A percentile compares a stretch with the other conserved stretches of the same genome.
Evolutionary conservation across 2,113 vertebrate species (phyloP).

Genomic region (Poeciliopsis occidentalis): DNA sequence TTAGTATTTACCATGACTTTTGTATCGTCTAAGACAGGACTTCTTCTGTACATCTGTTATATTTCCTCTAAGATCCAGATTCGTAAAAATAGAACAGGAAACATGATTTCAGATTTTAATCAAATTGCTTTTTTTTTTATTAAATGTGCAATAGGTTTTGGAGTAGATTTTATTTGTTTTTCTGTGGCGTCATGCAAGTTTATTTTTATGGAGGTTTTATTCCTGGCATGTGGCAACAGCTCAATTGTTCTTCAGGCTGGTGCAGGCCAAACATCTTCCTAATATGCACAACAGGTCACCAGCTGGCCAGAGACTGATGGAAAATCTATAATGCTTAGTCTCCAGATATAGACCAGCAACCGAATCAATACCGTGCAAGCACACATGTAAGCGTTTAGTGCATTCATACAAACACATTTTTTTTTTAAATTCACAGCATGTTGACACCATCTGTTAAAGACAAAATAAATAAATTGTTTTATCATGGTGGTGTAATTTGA

Average conservation of each 20-base stretch:
- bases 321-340: constrained; percentile 5
- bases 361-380: neutral
- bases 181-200: neutral
- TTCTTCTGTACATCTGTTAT: too few relatives aligned
- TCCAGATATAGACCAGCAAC: neutral
- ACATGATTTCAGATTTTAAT: too few relatives aligned
- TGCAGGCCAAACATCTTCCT: neutral
- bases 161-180: neutral
- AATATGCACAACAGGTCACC: neutral
- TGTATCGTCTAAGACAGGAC: too few relatives aligned
- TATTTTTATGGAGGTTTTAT: neutral
- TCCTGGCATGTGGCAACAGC: neutral
- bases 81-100: too few relatives aligned
- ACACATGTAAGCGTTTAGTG: neutral
- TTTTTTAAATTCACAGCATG: neutral
- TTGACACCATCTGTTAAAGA: neutral
- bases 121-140: too few relatives aligned
- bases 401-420: neutral
- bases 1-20: too few relatives aligned
- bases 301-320: neutral
- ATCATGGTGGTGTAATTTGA: neutral
- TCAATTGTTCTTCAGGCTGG: neutral
- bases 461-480: neutral
- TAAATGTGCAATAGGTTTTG: too few relatives aligned
- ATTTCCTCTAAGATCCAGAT: too few relatives aligned